These are phyloP conservation scores for Merops nubicus DNA, from an alignment of 2,113 vertebrate genomes.

Conservation along the genomic window DNA sequence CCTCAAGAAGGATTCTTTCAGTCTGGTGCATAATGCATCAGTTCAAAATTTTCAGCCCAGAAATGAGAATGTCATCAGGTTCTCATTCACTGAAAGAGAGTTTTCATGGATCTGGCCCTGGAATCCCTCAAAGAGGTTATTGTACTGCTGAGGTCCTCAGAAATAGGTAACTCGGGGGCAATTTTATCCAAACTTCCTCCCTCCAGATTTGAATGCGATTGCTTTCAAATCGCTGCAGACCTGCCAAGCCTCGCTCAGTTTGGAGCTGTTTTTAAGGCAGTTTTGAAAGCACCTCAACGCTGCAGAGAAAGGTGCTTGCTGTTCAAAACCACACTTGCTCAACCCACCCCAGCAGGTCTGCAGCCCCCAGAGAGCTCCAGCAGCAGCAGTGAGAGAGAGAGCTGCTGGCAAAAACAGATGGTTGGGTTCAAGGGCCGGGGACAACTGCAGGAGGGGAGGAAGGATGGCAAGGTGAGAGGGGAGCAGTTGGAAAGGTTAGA, in stretches of 20 bases:
- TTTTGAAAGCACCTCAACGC: conserved; percentile 18
- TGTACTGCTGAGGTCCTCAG: conserved; percentile 61
- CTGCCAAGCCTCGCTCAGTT: conserved; percentile 55
- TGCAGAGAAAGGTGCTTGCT: background rate
- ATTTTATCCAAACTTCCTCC: conserved; percentile 62
- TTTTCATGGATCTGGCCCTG: conserved; percentile 62
- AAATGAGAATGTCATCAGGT: conserved; percentile 71
- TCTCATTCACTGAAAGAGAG: conserved; percentile 64
- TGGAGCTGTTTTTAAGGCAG: conserved; percentile 20
- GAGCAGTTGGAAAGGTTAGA: background rate
- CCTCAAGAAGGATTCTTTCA: conserved; percentile 61
- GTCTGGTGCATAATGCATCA: conserved; percentile 42
- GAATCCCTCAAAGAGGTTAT: conserved; percentile 68
- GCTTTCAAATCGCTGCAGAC: conserved; percentile 37
- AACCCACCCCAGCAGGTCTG: background rate
- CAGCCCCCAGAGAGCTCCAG: background rate
- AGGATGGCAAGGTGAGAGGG: background rate
- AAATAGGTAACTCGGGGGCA: conserved; percentile 71
- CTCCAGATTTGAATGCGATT: conserved; percentile 23
- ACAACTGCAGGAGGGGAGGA: background rate
- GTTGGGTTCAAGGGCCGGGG: background rate
- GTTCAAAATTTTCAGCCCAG: conserved; percentile 62
- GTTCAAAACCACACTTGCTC: background rate
- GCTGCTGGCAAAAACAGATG: background rate
- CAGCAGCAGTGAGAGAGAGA: background rate